Percentiles rank a stretch among this genome's conserved stretches.
Conservation (phyloP, 2,888 invertebrate genomes). For the Leptogaster cylindrica region DNA sequence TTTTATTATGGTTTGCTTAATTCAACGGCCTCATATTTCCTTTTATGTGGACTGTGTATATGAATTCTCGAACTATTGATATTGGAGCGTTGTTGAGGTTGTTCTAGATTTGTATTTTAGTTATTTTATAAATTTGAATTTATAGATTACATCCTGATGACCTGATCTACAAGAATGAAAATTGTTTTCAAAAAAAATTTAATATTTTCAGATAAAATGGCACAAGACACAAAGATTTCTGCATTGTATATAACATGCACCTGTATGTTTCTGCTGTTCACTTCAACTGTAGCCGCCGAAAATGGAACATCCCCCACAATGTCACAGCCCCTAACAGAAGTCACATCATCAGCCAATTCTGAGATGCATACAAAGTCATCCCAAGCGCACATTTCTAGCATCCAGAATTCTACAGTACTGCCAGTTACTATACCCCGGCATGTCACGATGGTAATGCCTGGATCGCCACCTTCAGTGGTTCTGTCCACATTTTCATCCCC, state of each 20-base stretch:
- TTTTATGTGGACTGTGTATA: too few species aligned
- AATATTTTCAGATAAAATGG: too few species aligned
- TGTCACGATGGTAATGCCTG: conserved; percentile 19
- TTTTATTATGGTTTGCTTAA: too few species aligned
- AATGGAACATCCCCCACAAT: conserved; percentile 48
- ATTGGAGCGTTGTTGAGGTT: too few species aligned
- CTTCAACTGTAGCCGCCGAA: conserved; percentile 48
- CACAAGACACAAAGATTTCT: conserved; percentile 49
- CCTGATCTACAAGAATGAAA: too few species aligned
- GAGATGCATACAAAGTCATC: conserved; percentile 12
- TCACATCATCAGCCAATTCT: conserved; percentile 35
- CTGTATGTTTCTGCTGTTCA: conserved; percentile 48
- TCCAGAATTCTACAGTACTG: conserved; percentile 37
- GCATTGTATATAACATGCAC: conserved; percentile 46
- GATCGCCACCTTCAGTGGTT: neutral
- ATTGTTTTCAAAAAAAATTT: too few species aligned
- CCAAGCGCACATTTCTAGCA: neutral
- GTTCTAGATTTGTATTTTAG: too few species aligned
- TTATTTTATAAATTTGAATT: too few species aligned
- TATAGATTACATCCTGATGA: too few species aligned
- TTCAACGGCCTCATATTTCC: too few species aligned
- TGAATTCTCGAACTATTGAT: too few species aligned
- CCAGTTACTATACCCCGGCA: conserved; percentile 34
- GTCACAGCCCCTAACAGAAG: conserved; percentile 47
- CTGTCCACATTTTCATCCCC: neutral